A percentile compares a stretch with the other conserved stretches of the same genome.
Evolutionary conservation across 2,888 invertebrate species (phyloP).

Genomic region (Anthoptus insignis): DNA sequence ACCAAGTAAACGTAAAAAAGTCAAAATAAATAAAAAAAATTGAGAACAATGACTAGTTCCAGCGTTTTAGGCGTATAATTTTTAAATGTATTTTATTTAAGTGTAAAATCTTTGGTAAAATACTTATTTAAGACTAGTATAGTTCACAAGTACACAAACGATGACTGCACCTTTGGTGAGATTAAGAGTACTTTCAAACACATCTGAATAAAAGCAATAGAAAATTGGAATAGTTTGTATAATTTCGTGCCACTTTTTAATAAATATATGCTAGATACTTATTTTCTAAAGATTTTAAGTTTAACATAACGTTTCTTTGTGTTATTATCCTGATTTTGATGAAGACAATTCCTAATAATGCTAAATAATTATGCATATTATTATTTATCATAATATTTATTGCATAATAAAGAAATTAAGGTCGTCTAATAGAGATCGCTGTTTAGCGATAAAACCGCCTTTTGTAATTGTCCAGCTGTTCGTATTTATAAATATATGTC

Average conservation of each 20-base stretch:
- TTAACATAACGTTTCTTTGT: too few species aligned
- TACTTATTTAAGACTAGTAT: conserved; percentile 45
- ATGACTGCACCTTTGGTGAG: conserved; percentile 29
- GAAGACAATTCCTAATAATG: too few species aligned
- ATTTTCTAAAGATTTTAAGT: too few species aligned
- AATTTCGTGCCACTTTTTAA: background rate
- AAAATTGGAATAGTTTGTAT: background rate
- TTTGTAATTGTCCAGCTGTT: too few species aligned
- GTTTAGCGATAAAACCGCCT: too few species aligned
- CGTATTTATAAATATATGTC: too few species aligned
- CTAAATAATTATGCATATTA: too few species aligned
- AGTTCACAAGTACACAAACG: conserved; percentile 42
- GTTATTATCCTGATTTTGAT: too few species aligned
- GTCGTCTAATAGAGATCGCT: too few species aligned
- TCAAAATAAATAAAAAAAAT: conserved; percentile 31
- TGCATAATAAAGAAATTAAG: too few species aligned
- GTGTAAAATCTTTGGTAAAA: conserved; percentile 51
- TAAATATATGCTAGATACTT: background rate
- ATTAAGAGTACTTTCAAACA: conserved; percentile 54
- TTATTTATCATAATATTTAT: too few species aligned
- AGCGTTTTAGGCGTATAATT: conserved; percentile 57
- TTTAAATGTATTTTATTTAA: conserved; percentile 20
- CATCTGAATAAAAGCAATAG: background rate
- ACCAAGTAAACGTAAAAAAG: background rate
- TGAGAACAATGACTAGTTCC: conserved; percentile 73